Evolutionary conservation across 2,888 invertebrate genomes (phyloP).

Genomic region (Heliconius cydno): DNA sequence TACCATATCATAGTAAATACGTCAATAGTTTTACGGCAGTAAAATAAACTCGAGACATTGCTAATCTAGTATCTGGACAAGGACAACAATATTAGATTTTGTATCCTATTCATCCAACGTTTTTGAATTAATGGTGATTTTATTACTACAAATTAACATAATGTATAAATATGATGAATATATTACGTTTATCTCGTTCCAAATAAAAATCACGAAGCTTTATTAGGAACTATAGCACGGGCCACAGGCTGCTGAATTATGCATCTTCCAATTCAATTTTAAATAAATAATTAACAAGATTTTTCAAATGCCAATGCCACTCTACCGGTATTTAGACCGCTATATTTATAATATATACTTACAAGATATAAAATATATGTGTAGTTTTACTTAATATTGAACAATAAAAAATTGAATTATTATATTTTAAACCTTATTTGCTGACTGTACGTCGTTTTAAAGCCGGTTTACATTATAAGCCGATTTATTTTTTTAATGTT

Average conservation of each 20-base stretch:
- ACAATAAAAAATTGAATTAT: not conserved
- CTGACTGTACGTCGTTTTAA: conserved; percentile 74
- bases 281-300: conserved; percentile 20
- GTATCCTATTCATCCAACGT: not conserved
- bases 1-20: not conserved
- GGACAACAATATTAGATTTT: not conserved
- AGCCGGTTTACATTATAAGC: conserved; percentile 68
- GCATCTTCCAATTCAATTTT: conserved; percentile 25
- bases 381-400: not conserved
- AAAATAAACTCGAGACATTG: not conserved
- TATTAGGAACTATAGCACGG: conserved; percentile 35
- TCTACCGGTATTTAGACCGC: conserved; percentile 9
- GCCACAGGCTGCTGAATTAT: conserved; percentile 36
- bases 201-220: conserved; percentile 16
- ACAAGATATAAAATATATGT: not conserved
- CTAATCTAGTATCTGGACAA: not conserved
- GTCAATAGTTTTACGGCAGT: not conserved
- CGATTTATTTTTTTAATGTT: conserved; percentile 81
- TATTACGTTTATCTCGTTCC: not conserved
- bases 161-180: conserved; percentile 9
- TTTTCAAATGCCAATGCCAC: conserved; percentile 19
- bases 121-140: conserved; percentile 1
- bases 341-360: not conserved
- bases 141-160: conserved; percentile 18
- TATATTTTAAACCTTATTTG: conserved; percentile 46